Evolutionary conservation across 1,140 invertebrate species (phyloP).

Genomic region (Bombus sibiricus): DNA sequence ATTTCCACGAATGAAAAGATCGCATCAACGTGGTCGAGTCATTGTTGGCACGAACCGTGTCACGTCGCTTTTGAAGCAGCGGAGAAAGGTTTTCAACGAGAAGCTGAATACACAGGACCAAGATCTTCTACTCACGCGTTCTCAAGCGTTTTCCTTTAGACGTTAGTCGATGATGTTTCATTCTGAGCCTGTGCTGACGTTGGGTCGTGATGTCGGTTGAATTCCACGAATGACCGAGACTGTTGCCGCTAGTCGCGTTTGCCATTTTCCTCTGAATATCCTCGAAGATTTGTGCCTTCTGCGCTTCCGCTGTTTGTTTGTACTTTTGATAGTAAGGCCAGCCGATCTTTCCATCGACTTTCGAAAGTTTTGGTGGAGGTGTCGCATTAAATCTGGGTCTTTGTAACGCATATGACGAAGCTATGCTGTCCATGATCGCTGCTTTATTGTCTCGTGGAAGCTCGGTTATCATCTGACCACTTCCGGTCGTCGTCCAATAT

Average conservation of each 20-base stretch:
- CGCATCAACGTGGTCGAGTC: not conserved
- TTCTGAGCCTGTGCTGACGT: conserved; percentile 74
- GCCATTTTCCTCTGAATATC: conserved; percentile 76
- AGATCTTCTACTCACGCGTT: conserved; percentile 72
- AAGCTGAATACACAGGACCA: not conserved
- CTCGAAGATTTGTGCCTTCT: conserved; percentile 76
- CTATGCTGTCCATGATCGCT: conserved; percentile 89
- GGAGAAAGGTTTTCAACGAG: not conserved
- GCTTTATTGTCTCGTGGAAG: conserved; percentile 85
- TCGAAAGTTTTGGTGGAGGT: conserved; percentile 48
- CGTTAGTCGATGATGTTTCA: conserved; percentile 76
- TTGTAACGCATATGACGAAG: conserved; percentile 84
- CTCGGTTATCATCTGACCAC: conserved; percentile 61
- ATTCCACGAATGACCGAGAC: conserved; percentile 53
- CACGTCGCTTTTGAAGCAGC: not conserved
- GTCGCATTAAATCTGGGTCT: conserved; percentile 79
- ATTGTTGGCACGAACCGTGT: not conserved
- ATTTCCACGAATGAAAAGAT: conserved; percentile 33
- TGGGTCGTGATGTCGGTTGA: conserved; percentile 62
- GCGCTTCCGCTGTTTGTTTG: conserved; percentile 63
- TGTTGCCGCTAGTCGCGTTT: conserved; percentile 65
- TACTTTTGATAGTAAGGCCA: conserved; percentile 72
- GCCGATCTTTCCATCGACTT: conserved; percentile 21
- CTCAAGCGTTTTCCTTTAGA: conserved; percentile 76
- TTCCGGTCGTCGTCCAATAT: conserved; percentile 78